phyloP scores from a whole-genome alignment of 2,797 vertebrate genomes.

The Neomorphus geoffroyi region DNA sequence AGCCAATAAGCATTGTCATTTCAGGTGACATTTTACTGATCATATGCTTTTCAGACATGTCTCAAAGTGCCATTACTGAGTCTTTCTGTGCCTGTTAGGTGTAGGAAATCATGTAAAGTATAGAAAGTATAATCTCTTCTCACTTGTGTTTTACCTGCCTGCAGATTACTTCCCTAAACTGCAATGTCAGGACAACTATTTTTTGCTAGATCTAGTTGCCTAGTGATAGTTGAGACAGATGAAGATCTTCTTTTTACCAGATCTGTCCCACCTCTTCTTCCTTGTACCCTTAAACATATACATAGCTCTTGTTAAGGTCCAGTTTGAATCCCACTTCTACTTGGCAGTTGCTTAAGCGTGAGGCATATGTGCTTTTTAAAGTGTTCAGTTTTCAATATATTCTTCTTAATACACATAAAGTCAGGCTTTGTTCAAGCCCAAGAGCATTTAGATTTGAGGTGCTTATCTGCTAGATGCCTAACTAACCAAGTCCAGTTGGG shows the following conservation, averaged over 20 bases:
- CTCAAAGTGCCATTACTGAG: not conserved
- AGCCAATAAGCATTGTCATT: not conserved
- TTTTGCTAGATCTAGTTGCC: not conserved
- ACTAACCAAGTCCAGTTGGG: not conserved
- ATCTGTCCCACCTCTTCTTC: not conserved
- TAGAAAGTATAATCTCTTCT: not conserved
- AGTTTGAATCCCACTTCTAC: not conserved
- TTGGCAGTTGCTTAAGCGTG: not conserved
- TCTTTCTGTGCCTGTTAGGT: not conserved
- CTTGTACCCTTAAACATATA: not conserved
- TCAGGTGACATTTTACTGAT: not conserved
- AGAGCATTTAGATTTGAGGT: not conserved
- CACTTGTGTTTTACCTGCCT: not conserved
- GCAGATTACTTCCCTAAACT: not conserved
- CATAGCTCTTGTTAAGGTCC: not conserved
- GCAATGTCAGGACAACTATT: not conserved
- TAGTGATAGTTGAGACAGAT: not conserved
- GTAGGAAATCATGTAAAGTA: not conserved
- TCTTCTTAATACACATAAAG: not conserved
- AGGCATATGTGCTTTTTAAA: not conserved
- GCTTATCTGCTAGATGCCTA: not conserved
- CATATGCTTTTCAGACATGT: not conserved
- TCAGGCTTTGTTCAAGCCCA: not conserved
- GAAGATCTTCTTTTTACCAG: not conserved
- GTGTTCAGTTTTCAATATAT: not conserved